Percentiles rank a stretch among this genome's conserved stretches.
These are phyloP conservation scores for Aspidiotus rigidus DNA, from an alignment of 2,888 invertebrate species.

Conservation along the genomic window DNA sequence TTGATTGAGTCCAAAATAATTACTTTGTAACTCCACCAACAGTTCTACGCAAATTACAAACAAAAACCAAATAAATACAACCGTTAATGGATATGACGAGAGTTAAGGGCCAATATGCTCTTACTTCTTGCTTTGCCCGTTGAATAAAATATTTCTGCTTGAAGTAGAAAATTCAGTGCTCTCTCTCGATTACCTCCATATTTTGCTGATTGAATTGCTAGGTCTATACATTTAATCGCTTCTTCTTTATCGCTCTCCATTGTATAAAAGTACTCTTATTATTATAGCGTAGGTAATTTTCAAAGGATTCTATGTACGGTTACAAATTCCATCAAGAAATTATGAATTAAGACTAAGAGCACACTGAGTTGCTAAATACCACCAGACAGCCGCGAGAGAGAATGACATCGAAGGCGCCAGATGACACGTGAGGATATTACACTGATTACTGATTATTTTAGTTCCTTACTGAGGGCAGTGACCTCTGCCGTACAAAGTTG, in stretches of 20 bases:
- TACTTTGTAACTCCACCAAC: not conserved
- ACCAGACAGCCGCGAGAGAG: too few relatives aligned
- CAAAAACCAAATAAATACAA: not conserved
- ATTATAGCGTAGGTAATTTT: too few relatives aligned
- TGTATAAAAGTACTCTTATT: too few relatives aligned
- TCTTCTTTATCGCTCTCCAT: not conserved
- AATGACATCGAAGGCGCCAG: too few relatives aligned
- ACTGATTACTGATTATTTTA: too few relatives aligned
- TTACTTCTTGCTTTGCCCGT: not conserved
- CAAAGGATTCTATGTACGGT: too few relatives aligned
- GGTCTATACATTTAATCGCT: not conserved
- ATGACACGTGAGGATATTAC: too few relatives aligned
- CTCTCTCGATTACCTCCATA: not conserved
- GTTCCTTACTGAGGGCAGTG: too few relatives aligned
- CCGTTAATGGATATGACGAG: not conserved
- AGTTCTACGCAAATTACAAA: not conserved
- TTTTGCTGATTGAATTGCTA: not conserved
- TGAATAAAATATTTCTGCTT: not conserved
- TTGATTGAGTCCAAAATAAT: not conserved
- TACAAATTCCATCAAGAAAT: too few relatives aligned
- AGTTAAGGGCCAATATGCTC: not conserved
- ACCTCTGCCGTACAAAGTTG: too few relatives aligned
- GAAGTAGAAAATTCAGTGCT: not conserved
- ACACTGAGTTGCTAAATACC: too few relatives aligned
- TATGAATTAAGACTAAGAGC: too few relatives aligned